A percentile compares a stretch with the other conserved stretches of the same genome.
These are phyloP conservation scores for Otolemur crassicaudatus DNA, from an alignment of 2,797 vertebrate genomes.

Conservation along the genomic window DNA sequence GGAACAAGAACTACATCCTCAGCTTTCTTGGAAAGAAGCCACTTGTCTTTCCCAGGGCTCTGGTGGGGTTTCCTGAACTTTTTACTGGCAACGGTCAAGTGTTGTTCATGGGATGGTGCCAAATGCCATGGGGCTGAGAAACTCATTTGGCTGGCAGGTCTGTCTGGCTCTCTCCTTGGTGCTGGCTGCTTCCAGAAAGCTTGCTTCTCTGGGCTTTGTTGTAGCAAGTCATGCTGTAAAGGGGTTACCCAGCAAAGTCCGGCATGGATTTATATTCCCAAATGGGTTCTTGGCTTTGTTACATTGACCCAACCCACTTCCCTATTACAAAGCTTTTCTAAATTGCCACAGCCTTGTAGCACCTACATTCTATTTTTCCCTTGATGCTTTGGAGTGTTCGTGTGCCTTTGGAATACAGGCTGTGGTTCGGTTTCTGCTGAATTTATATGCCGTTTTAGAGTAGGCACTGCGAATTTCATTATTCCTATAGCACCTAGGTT, in stretches of 20 bases:
- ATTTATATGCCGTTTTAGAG: background rate
- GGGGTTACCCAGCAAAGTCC: background rate
- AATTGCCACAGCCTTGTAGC: background rate
- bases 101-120: slow-evolving; percentile 54
- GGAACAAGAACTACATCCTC: slow-evolving; percentile 30
- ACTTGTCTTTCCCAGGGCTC: slow-evolving; percentile 30
- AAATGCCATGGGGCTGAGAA: background rate
- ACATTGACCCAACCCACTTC: background rate
- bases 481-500: background rate
- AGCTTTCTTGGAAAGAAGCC: slow-evolving; percentile 55
- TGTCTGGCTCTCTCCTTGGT: slow-evolving; percentile 68
- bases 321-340: background rate
- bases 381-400: background rate
- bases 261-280: background rate
- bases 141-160: background rate
- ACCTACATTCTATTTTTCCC: background rate
- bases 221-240: background rate
- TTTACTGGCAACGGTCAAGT: slow-evolving; percentile 42
- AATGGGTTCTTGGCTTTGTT: slow-evolving; percentile 7
- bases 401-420: background rate
- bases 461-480: background rate
- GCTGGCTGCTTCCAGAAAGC: slow-evolving; percentile 17
- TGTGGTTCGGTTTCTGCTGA: background rate
- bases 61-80: slow-evolving; percentile 62
- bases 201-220: background rate